Percentiles rank a stretch among this genome's conserved stretches.
These are phyloP conservation scores for Margarornis squamiger DNA, from an alignment of 2,797 vertebrate genomes.

Conservation along the genomic window DNA sequence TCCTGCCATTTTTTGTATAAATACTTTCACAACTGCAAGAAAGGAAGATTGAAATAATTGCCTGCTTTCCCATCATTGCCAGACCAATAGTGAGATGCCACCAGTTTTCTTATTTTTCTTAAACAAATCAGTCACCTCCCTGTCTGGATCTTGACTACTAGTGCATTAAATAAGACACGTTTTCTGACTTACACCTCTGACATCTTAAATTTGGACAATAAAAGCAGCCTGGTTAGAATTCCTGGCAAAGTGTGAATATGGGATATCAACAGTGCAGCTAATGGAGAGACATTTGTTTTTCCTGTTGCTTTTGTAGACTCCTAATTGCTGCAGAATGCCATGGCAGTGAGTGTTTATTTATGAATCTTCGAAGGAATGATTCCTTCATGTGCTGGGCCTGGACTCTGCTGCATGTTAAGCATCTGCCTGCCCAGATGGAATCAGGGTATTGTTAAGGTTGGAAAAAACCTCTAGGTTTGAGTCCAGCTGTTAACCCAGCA, in stretches of 20 bases:
- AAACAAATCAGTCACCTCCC: not conserved
- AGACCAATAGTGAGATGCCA: not conserved
- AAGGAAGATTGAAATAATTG: not conserved
- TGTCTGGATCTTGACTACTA: not conserved
- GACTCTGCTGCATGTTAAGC: rapidly evolving
- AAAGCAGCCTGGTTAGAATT: not conserved
- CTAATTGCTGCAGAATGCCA: not conserved
- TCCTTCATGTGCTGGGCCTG: not conserved
- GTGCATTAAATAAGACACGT: not conserved
- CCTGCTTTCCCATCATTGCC: not conserved
- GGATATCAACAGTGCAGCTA: not conserved
- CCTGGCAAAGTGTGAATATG: rapidly evolving
- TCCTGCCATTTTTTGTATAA: not conserved
- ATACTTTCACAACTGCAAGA: not conserved
- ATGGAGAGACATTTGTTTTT: not conserved
- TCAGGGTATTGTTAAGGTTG: not conserved
- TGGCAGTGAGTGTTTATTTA: rapidly evolving
- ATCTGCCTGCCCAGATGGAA: not conserved
- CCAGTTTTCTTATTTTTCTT: not conserved
- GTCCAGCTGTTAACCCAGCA: not conserved
- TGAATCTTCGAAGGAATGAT: not conserved
- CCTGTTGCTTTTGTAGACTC: not conserved
- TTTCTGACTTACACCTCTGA: not conserved
- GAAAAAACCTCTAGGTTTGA: not conserved
- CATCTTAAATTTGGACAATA: not conserved